These are phyloP conservation scores for Drosophila prolongata DNA, from an alignment of 2,888 invertebrate genomes.

Conservation along the genomic window DNA sequence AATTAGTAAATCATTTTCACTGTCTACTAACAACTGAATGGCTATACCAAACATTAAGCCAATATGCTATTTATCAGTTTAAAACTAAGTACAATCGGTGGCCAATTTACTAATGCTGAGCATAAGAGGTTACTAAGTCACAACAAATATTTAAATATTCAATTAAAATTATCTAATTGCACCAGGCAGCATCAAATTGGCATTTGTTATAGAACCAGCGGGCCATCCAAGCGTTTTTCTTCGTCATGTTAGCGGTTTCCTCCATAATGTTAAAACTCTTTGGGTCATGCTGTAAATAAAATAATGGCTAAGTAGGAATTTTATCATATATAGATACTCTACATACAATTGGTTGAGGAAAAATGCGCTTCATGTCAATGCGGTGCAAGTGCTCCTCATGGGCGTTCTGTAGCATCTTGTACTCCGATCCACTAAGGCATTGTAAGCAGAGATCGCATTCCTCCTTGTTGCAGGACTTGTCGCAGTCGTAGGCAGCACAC, in stretches of 20 bases:
- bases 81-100: slow-evolving; percentile 25
- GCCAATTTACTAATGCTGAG: slow-evolving; percentile 27
- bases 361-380: slow-evolving; percentile 92
- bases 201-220: slow-evolving; percentile 97
- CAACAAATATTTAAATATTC: slow-evolving; percentile 1
- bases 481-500: slow-evolving; percentile 87
- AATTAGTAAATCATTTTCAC: slow-evolving; percentile 5
- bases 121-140: slow-evolving; percentile 15
- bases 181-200: slow-evolving; percentile 91
- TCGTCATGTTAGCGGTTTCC: slow-evolving; percentile 86
- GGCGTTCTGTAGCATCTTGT: slow-evolving; percentile 87
- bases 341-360: slow-evolving; percentile 89
- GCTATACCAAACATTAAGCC: background rate
- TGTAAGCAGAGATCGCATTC: slow-evolving; percentile 92
- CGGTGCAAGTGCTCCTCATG: slow-evolving; percentile 92
- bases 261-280: slow-evolving; percentile 78
- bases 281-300: slow-evolving; percentile 63
- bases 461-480: slow-evolving; percentile 87
- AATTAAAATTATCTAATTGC: slow-evolving; percentile 81
- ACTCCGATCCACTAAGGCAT: slow-evolving; percentile 88
- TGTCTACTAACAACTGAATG: slow-evolving; percentile 6
- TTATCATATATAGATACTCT: rapidly evolving
- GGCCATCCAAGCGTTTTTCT: slow-evolving; percentile 90
- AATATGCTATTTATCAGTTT: slow-evolving; percentile 1
- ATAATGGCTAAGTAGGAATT: background rate